Evolutionary conservation across 2,888 invertebrate species (phyloP), one percentile per base, ranked within the genome.

Genomic region (Volucella inflata): DNA sequence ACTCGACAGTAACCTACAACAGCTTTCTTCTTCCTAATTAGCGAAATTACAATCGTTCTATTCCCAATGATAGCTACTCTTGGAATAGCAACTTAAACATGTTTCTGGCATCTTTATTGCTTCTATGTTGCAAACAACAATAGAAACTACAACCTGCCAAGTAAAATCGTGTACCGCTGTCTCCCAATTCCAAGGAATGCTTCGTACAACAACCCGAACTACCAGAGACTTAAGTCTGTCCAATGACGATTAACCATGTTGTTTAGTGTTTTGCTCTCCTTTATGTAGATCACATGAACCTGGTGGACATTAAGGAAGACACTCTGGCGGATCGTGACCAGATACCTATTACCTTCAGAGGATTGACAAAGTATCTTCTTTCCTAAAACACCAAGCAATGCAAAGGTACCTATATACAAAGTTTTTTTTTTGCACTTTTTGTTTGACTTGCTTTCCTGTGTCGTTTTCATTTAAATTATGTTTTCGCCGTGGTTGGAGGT

Each of bases 381-480:
- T 72, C 30, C 42, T 50, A 38, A 36, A 46, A 36, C 36, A 10
- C n/a, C 36, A 51, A 8, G 64, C 55, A 48, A 38, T 12, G 62
- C 42, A 67, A 57, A 65, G 36, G 51, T 55, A 6, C 30, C 6
- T 64, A 57, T 60, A 36, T 70, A 53, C 40, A 48, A 36, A 44
- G 12, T 10, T 44, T 21, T 17, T 65, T 36, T 14, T 11, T 51
- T 30, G 30, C 30, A 30, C 30, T 53, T 65, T 1, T 70, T 46
- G 50, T 65, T 50, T 40, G 36, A 14, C 36, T 42, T 62, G 65
- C 48, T 64, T n/a, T 8, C 55, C 70, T 50, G 55, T 71, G 78
- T 72, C 46, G 46, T 59, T 84, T 84, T 79, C 70, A 84, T 83
- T 83, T 72, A 68, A 78, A 83, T 68, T 78, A 83, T 78, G 72